A percentile compares a stretch with the other conserved stretches of the same genome.
These are phyloP conservation scores for Trachymyrmex septentrionalis DNA, from an alignment of 1,140 invertebrate genomes.

Conservation along the genomic window DNA sequence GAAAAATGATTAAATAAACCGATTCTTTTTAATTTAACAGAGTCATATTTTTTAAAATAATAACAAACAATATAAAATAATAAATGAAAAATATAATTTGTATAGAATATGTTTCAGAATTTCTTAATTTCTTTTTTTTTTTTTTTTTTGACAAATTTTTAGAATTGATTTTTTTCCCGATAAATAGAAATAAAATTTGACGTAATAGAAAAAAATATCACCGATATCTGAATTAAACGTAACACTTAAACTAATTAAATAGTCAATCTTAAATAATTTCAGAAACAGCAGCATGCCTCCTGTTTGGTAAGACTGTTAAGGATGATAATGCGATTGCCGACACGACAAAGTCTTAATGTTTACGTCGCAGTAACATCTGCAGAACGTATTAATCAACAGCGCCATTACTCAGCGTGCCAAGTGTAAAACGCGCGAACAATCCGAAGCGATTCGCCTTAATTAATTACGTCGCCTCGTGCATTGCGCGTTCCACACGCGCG, in stretches of 20 bases:
- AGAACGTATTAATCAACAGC: conserved; percentile 62
- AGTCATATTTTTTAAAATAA: neutral
- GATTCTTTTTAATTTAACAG: neutral
- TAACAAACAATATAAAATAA: neutral
- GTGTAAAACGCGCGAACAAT: conserved; percentile 69
- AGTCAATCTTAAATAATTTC: neutral
- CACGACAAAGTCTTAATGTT: conserved; percentile 60
- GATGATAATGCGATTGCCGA: conserved; percentile 46
- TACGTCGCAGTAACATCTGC: conserved; percentile 66
- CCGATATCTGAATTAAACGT: neutral
- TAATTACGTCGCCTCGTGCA: conserved; percentile 60
- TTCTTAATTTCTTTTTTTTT: neutral
- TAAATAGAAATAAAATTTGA: neutral
- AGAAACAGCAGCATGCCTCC: neutral
- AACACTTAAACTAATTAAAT: neutral
- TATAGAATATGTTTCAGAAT: neutral
- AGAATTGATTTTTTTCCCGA: neutral
- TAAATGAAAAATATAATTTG: neutral
- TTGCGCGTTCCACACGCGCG: conserved; percentile 35
- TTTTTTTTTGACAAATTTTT: neutral
- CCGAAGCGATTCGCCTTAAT: conserved; percentile 65
- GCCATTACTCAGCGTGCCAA: conserved; percentile 66
- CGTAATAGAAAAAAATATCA: neutral
- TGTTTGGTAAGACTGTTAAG: conserved; percentile 18
- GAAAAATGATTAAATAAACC: neutral